A percentile compares a stretch with the other conserved stretches of the same genome.
These are phyloP conservation scores for Microtus montanus DNA, from an alignment of 2,113 vertebrate species.

Conservation along the genomic window DNA sequence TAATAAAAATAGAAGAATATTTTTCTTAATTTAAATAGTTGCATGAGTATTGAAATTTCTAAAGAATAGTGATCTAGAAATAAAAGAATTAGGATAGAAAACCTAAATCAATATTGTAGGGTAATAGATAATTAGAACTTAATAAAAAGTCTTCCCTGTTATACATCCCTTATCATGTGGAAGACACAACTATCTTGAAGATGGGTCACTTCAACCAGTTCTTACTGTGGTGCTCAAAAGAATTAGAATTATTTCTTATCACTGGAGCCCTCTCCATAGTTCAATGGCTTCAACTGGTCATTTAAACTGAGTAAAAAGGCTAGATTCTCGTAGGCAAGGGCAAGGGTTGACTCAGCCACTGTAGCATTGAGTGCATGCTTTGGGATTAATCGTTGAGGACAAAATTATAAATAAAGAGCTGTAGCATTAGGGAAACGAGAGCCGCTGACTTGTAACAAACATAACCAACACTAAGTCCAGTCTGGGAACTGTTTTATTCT, in stretches of 20 bases:
- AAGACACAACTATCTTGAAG: neutral
- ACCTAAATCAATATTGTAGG: neutral
- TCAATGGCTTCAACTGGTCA: neutral
- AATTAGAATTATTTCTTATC: neutral
- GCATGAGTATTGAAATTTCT: neutral
- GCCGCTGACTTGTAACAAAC: neutral
- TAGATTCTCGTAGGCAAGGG: neutral
- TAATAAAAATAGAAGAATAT: neutral
- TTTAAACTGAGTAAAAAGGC: neutral
- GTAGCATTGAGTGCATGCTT: neutral
- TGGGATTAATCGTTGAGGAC: neutral
- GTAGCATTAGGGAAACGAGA: neutral
- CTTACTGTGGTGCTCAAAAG: neutral
- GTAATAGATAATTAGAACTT: neutral
- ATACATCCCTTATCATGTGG: neutral
- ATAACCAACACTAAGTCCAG: neutral
- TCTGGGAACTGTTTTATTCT: neutral
- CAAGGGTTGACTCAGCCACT: neutral
- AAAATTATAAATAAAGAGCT: neutral
- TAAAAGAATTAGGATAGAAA: neutral
- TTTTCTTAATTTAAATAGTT: neutral
- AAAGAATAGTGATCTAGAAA: neutral
- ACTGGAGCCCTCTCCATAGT: neutral
- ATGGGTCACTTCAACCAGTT: neutral
- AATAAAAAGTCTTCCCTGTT: neutral